phyloP scores from a whole-genome alignment of 2,888 invertebrate genomes.

The Venustoraphidia nigricollis region DNA sequence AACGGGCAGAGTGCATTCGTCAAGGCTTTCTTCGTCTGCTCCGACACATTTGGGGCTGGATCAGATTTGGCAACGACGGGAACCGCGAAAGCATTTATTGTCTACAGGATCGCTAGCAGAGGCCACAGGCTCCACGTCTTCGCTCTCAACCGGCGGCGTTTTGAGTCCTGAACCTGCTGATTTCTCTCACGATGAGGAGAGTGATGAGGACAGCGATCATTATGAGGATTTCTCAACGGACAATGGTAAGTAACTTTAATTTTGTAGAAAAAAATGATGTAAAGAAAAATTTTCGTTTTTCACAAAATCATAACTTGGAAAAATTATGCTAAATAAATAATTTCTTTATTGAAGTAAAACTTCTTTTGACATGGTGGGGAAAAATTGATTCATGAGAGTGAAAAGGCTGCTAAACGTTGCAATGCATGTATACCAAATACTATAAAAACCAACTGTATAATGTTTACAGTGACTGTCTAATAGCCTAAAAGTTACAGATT shows the following conservation, averaged over 20 bases:
- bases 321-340: too few species aligned
- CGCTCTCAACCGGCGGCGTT: conserved; percentile 66
- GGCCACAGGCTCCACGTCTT: conserved; percentile 63
- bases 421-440: too few species aligned
- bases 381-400: too few species aligned
- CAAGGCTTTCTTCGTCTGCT: conserved; percentile 72
- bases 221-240: conserved; percentile 78
- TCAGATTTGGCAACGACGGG: conserved; percentile 72
- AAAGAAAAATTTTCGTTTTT: too few species aligned
- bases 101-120: conserved; percentile 76
- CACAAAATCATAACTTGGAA: too few species aligned
- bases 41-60: conserved; percentile 73
- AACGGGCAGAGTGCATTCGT: conserved; percentile 31
- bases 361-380: too few species aligned
- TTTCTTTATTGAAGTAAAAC: too few species aligned
- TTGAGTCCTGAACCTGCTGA: conserved; percentile 67
- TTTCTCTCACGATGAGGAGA: conserved; percentile 73
- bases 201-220: conserved; percentile 70
- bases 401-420: too few species aligned
- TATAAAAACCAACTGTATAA: too few species aligned
- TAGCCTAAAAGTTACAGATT: too few species aligned
- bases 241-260: conserved; percentile 35
- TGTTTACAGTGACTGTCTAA: too few species aligned
- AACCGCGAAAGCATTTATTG: conserved; percentile 71
- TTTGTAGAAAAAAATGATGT: neutral